phyloP scores from a whole-genome alignment of 2,797 vertebrate genomes.

The Coccyzus lansbergi region DNA sequence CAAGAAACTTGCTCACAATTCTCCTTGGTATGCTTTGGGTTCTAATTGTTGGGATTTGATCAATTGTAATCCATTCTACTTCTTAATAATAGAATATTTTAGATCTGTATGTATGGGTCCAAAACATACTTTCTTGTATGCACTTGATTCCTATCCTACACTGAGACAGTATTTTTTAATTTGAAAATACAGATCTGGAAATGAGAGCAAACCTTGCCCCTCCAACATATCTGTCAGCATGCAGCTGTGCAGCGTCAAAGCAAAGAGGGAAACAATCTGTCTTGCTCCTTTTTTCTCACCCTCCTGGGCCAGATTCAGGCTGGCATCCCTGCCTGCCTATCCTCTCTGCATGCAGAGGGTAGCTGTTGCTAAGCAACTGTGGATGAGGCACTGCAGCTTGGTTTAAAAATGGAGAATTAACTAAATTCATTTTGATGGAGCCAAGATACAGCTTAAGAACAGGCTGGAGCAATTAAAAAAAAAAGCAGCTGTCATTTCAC shows the following conservation, averaged over 20 bases:
- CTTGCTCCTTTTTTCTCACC: not conserved
- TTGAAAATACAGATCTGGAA: not conserved
- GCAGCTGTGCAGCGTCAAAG: not conserved
- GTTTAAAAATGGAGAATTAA: slow-evolving; percentile 18
- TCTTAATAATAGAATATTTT: not conserved
- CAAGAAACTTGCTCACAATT: not conserved
- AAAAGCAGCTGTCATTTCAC: not conserved
- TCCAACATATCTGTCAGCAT: not conserved
- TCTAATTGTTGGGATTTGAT: not conserved
- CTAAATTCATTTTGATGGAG: slow-evolving; percentile 33
- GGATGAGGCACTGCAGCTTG: not conserved
- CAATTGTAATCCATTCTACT: not conserved
- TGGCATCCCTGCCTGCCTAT: not conserved
- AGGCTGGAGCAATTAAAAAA: not conserved
- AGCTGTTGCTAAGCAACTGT: slow-evolving; percentile 57
- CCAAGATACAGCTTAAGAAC: not conserved
- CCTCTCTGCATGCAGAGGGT: not conserved
- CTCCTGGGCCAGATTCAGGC: not conserved
- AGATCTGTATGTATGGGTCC: not conserved
- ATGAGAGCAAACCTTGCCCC: not conserved
- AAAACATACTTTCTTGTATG: rapidly evolving
- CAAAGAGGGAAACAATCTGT: not conserved
- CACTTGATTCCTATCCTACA: not conserved
- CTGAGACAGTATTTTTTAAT: not conserved
- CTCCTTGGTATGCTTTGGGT: not conserved